phyloP scores from a whole-genome alignment of 2,113 vertebrate species.

The Cnemophilus loriae region DNA sequence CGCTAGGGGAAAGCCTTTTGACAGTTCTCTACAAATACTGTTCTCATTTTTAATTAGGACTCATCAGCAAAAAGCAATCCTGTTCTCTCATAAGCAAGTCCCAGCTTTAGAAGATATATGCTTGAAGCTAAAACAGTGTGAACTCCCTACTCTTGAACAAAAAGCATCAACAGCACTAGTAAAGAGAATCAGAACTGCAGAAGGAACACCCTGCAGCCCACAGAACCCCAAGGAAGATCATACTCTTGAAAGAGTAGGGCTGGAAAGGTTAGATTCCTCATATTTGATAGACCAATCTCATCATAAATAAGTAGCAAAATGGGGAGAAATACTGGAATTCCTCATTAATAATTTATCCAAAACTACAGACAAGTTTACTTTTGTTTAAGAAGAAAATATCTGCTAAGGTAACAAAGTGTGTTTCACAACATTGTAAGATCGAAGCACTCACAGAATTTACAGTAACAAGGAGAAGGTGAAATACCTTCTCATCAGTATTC shows the following conservation, averaged over 20 bases:
- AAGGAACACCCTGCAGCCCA: neutral
- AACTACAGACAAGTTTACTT: neutral
- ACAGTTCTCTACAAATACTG: neutral
- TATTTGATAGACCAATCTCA: neutral
- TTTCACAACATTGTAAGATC: neutral
- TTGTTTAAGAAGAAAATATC: neutral
- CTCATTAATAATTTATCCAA: neutral
- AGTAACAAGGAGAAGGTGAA: neutral
- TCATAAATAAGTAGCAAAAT: neutral
- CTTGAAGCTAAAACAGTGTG: neutral
- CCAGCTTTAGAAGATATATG: neutral
- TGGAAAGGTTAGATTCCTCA: neutral
- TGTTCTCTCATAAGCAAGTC: neutral
- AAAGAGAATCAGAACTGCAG: neutral
- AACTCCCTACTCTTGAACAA: neutral
- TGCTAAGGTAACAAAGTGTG: neutral
- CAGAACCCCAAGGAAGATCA: neutral
- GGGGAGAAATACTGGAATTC: neutral
- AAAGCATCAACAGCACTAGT: neutral
- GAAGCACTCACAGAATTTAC: neutral
- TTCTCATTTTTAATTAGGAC: constrained; percentile 34
- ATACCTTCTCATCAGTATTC: constrained; percentile 30
- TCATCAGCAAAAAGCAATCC: constrained; percentile 23
- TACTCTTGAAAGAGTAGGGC: neutral
- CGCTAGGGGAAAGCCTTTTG: neutral